Conservation (phyloP, 2,888 invertebrate genomes). For the Dicroscelio sp. region DNA sequence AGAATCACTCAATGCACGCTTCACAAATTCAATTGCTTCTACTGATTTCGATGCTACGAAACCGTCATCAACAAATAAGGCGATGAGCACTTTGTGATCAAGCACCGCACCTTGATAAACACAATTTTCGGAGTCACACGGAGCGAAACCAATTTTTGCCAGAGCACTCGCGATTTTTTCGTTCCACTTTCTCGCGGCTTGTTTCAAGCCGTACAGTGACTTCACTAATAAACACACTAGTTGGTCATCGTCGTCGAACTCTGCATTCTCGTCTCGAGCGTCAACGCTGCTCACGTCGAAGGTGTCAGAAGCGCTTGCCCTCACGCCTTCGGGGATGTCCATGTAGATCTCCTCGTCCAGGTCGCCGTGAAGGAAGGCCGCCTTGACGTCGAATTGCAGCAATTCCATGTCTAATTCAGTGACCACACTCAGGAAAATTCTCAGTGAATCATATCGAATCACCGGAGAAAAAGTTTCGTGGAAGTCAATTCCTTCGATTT, state of each 20-base stretch:
- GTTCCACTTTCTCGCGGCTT: slow-evolving; percentile 73
- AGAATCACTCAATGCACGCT: slow-evolving; percentile 11
- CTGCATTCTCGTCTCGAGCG: too few relatives aligned
- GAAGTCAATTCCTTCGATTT: slow-evolving; percentile 64
- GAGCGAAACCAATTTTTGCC: slow-evolving; percentile 29
- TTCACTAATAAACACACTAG: slow-evolving; percentile 60
- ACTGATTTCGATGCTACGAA: slow-evolving; percentile 55
- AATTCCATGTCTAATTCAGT: slow-evolving; percentile 68
- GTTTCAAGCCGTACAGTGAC: slow-evolving; percentile 76
- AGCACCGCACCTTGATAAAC: slow-evolving; percentile 50
- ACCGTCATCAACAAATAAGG: slow-evolving; percentile 76
- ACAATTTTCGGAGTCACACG: slow-evolving; percentile 63
- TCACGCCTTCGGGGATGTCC: slow-evolving; percentile 38
- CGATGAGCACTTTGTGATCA: slow-evolving; percentile 50
- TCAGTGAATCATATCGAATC: slow-evolving; percentile 75
- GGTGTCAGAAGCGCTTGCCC: too few relatives aligned
- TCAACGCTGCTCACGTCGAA: too few relatives aligned
- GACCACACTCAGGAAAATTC: slow-evolving; percentile 66
- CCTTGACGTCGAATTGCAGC: slow-evolving; percentile 74
- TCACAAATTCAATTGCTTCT: background rate
- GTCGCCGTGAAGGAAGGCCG: slow-evolving; percentile 78
- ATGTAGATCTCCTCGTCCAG: slow-evolving; percentile 53
- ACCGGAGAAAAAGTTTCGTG: slow-evolving; percentile 68
- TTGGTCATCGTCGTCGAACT: slow-evolving; percentile 56
- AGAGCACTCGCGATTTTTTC: slow-evolving; percentile 52